These are phyloP conservation scores for Actenoides hombroni DNA, from an alignment of 2,113 vertebrate species.

Conservation along the genomic window DNA sequence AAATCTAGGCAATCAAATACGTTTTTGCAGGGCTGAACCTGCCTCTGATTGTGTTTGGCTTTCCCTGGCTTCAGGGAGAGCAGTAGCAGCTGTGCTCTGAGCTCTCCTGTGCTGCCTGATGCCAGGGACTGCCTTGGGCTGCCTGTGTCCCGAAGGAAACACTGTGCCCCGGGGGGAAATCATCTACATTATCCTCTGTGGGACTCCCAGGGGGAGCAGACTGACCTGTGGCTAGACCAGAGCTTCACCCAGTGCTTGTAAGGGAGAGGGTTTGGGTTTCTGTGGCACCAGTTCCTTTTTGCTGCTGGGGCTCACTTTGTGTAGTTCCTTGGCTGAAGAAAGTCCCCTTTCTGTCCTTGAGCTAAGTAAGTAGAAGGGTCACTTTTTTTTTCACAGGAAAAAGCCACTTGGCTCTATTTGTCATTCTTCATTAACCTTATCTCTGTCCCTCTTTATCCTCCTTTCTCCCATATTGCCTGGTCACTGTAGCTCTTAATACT, in stretches of 20 bases:
- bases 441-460: slow-evolving; percentile 27
- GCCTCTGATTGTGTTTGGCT: neutral
- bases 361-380: neutral
- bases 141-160: neutral
- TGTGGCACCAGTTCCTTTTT: neutral
- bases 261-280: neutral
- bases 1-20: neutral
- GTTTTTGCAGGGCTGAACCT: neutral
- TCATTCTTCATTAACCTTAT: slow-evolving; percentile 64
- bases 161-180: neutral
- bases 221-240: neutral
- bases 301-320: neutral
- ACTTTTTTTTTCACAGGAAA: slow-evolving; percentile 7
- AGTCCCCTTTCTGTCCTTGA: neutral
- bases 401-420: slow-evolving; percentile 51
- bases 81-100: accelerated
- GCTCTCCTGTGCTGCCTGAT: neutral
- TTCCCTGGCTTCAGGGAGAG: neutral
- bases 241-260: neutral
- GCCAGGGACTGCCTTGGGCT: neutral
- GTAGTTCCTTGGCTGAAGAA: neutral
- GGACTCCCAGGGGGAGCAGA: neutral
- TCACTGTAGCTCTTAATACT: slow-evolving; percentile 44
- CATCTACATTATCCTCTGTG: accelerated
- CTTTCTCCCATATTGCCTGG: slow-evolving; percentile 3